Base-by-base conservation (phyloP, 2,888 invertebrate genomes). In the Tethea ocularis region DNA sequence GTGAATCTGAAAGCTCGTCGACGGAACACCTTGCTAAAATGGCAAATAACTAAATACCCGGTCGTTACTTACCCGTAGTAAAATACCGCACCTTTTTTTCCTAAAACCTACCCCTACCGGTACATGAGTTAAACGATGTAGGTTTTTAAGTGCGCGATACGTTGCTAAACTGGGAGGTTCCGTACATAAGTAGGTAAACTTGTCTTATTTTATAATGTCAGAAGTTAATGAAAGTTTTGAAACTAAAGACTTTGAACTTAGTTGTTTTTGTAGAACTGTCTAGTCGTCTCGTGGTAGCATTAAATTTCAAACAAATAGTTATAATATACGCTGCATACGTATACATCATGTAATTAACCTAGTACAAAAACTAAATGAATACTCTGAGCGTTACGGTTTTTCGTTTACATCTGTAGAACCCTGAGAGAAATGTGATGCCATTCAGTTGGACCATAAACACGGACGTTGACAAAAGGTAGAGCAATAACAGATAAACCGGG, bases 381-480 rank as follows among this genome's bases (percentile, higher is more conserved):
- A 17, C 10, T 41, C 17, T 29, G 8, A 29, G 29, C 29, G 8
- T 10, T 8, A 8, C 29, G 29, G 13, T 33, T 29, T 13, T 13
- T 33, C 2, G 13, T 7, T 20, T 20, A 10, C 46, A 10, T 2
- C 15, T 2, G n/a, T 33, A 10, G 54, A 33, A 54, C 33, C 54
- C 33, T 54, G 22, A 36, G 33, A 54, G 2, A 53, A 26, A 53
- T 53, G 52, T 29, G 26, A 54, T 22, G 22, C 22, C 38, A 51
- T 60, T 60, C 26, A 2, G 33, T 33, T 13, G 13, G 23, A 10
- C 33, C 57, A 33, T 60, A 60, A 60, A 54, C 26, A 51, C 26
- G 52, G 55, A 52, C 53, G 41, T 29, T 46, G 60, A 60, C 51
- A 53, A 60, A 60, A 52, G 57, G 52, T 51, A 20, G 56, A 57